These are phyloP conservation scores for Coregonus clupeaformis DNA, from an alignment of 2,113 vertebrate genomes.

Conservation along the genomic window DNA sequence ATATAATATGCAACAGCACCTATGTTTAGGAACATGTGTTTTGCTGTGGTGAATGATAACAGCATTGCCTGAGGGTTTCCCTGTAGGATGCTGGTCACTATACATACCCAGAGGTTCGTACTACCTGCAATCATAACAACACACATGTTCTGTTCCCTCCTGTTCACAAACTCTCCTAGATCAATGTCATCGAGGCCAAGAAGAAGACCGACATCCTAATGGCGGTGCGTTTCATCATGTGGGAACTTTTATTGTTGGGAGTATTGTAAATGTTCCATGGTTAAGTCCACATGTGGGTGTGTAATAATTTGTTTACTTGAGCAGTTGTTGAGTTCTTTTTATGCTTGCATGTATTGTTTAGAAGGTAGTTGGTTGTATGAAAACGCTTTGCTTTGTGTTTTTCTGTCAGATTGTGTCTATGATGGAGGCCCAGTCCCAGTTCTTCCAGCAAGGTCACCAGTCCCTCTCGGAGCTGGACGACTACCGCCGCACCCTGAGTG, in stretches of 20 bases:
- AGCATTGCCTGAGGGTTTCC: conserved; percentile 14
- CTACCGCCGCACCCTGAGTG: conserved; percentile 76
- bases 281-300: background rate
- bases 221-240: conserved; percentile 76
- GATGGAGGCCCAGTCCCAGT: conserved; percentile 82
- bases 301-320: no score
- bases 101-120: conserved; percentile 10
- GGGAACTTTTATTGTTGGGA: conserved; percentile 9
- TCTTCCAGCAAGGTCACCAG: conserved; percentile 81
- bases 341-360: background rate
- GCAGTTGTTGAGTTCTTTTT: background rate
- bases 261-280: background rate
- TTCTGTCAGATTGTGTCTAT: conserved; percentile 76
- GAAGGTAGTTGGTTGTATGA: background rate
- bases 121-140: background rate
- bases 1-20: no score
- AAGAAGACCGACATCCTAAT: conserved; percentile 87
- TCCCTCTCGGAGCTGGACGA: conserved; percentile 77
- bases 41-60: conserved; percentile 7
- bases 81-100: conserved; percentile 19
- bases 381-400: conserved; percentile 4
- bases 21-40: no score
- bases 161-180: conserved; percentile 63
- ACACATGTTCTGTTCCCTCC: background rate
- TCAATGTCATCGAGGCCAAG: conserved; percentile 88